Base-by-base conservation (phyloP, 2,888 invertebrate species). In the Drosophila meridionalis region DNA sequence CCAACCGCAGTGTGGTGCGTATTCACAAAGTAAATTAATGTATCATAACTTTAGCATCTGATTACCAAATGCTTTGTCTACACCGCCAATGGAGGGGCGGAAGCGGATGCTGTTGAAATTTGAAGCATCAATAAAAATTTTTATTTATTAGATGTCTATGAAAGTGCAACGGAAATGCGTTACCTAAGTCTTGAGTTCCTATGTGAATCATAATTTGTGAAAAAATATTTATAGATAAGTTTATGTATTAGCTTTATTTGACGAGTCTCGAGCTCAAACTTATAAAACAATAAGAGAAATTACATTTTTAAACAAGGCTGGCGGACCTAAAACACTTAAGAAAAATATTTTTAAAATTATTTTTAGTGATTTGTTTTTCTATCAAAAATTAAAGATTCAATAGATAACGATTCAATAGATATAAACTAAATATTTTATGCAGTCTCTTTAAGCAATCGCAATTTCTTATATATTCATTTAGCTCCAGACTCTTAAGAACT, bases 81-180 rank as follows among this genome's bases (percentile, higher is more conserved):
- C 12, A 40, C 9, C 5, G 5, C 47, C 14, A 36, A 48, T 20
- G 42, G 5, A 48, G 26, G 3, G 53, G 14, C 52, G 63, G 47
- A 78, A 78, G 60, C 70, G 79, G 79, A 77, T 50, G 40, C 26
- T 42, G 57, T n/a, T 58, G 14, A 50, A 57, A 32, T 56, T 52
- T 62, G 36, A 59, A 32, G 55, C 28, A 6, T 28, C 34, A 42
- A 64, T 62, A 40, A 55, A 40, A n/a, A 47, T 55, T 48, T 34
- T 36, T 60, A 26, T 47, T 34, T 42, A 36, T 26, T 11, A n/a
- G 11, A 36, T 36, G 1, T 9, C 26, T 2, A 20, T 1, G 53
- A 26, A 30, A 48, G 12, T 57, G 3, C 11, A 4, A 8, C 40
- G 36, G 48, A 56, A 45, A 20, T 40, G 26, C 3, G 12, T n/a